Percentiles rank a stretch among this genome's conserved stretches.
These are phyloP conservation scores for Castor canadensis DNA, from an alignment of 2,113 vertebrate species.

Conservation along the genomic window DNA sequence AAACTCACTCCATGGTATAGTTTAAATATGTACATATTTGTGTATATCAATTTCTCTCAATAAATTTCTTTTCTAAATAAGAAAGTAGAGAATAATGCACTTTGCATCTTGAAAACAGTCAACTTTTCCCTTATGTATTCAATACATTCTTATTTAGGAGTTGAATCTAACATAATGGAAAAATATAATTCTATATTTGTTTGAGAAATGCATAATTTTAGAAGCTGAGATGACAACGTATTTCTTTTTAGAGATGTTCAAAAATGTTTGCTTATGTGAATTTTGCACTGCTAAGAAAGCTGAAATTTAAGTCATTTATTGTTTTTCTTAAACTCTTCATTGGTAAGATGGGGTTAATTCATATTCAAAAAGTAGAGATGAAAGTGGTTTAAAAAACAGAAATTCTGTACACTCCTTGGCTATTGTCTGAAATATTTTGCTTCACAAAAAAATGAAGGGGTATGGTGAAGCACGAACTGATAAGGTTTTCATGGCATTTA, in stretches of 20 bases:
- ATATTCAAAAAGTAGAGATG: background rate
- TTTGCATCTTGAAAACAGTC: background rate
- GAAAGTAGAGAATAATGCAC: background rate
- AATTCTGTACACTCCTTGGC: background rate
- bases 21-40: background rate
- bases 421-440: background rate
- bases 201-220: background rate
- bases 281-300: background rate
- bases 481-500: too few species aligned
- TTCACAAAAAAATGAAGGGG: background rate
- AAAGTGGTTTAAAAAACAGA: background rate
- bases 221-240: background rate
- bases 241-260: background rate
- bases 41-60: background rate
- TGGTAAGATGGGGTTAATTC: background rate
- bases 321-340: background rate
- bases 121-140: background rate
- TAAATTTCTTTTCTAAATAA: background rate
- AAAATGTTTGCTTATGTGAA: background rate
- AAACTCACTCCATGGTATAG: background rate
- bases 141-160: background rate
- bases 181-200: background rate
- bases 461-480: background rate
- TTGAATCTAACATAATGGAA: background rate
- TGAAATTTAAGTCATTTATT: background rate